phyloP scores from a whole-genome alignment of 2,888 invertebrate species.

The Ametastegia equiseti region DNA sequence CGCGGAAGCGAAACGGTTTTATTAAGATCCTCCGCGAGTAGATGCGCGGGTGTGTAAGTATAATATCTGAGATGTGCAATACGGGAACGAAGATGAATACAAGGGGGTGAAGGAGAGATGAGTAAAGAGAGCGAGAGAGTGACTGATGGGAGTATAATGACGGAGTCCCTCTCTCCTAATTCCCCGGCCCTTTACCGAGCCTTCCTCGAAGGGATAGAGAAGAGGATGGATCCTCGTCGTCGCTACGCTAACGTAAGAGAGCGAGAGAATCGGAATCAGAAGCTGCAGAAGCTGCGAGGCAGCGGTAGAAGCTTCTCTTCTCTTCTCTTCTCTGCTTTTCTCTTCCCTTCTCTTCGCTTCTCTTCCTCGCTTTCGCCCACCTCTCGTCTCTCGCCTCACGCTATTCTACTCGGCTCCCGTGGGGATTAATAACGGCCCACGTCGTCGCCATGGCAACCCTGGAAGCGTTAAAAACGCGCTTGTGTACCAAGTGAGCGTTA shows the following conservation, averaged over 20 bases:
- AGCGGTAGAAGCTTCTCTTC: constrained; percentile 55
- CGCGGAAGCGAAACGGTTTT: neutral
- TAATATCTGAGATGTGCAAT: constrained; percentile 32
- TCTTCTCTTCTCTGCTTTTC: constrained; percentile 50
- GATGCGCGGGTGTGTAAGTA: neutral
- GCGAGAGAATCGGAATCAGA: constrained; percentile 50
- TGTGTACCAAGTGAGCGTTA: constrained; percentile 48
- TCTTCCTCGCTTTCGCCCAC: constrained; percentile 47
- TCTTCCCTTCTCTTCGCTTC: constrained; percentile 51
- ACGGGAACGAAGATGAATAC: constrained; percentile 34
- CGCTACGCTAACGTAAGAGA: constrained; percentile 47
- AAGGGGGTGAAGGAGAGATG: constrained; percentile 51
- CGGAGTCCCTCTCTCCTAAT: constrained; percentile 66
- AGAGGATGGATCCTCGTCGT: constrained; percentile 19
- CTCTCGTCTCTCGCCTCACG: constrained; percentile 50
- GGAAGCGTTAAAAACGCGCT: constrained; percentile 63
- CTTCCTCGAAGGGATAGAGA: constrained; percentile 40
- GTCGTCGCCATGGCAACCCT: constrained; percentile 71
- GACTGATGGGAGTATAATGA: constrained; percentile 71
- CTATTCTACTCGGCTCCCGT: constrained; percentile 66
- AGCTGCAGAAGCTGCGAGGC: constrained; percentile 44
- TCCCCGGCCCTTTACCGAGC: constrained; percentile 55
- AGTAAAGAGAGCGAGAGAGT: constrained; percentile 57
- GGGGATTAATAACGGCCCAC: constrained; percentile 72
- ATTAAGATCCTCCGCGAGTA: no score